Conservation (phyloP, 2,888 invertebrate genomes). For the Willowsia nigromaculata region DNA sequence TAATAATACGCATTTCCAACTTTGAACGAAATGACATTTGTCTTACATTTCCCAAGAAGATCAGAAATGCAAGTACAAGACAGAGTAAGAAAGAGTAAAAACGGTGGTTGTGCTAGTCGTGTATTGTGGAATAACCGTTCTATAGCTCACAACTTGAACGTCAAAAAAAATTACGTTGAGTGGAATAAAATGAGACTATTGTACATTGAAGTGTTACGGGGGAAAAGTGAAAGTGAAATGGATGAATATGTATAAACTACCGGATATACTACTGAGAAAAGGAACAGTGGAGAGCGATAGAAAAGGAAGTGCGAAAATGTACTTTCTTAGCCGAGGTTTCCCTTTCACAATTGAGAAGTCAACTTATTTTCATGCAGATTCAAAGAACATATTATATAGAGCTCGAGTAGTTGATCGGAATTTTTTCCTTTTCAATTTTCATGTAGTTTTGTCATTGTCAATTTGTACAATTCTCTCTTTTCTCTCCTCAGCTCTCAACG, state of each 20-base stretch:
- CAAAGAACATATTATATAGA: background rate
- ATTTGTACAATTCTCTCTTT: slow-evolving; percentile 51
- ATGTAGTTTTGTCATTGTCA: slow-evolving; percentile 61
- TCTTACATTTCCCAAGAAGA: background rate
- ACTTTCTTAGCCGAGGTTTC: background rate
- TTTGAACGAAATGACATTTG: background rate
- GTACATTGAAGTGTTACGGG: background rate
- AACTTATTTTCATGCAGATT: slow-evolving; percentile 39
- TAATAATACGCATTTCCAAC: background rate
- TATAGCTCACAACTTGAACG: background rate
- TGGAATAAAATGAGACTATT: background rate
- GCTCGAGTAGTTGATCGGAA: slow-evolving; percentile 50
- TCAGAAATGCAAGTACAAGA: background rate
- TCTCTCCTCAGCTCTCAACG: background rate
- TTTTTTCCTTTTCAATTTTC: slow-evolving; percentile 42
- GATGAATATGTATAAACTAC: background rate
- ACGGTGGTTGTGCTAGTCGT: background rate
- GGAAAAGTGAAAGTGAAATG: background rate
- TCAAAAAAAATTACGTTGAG: background rate
- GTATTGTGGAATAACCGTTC: background rate
- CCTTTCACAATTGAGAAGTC: slow-evolving; percentile 20
- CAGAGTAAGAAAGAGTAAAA: background rate
- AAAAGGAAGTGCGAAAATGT: slow-evolving; percentile 20
- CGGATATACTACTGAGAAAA: too few species aligned
- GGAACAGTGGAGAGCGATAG: background rate